These are phyloP conservation scores for Drosophila arawakana DNA, from an alignment of 1,140 invertebrate species.

Conservation along the genomic window DNA sequence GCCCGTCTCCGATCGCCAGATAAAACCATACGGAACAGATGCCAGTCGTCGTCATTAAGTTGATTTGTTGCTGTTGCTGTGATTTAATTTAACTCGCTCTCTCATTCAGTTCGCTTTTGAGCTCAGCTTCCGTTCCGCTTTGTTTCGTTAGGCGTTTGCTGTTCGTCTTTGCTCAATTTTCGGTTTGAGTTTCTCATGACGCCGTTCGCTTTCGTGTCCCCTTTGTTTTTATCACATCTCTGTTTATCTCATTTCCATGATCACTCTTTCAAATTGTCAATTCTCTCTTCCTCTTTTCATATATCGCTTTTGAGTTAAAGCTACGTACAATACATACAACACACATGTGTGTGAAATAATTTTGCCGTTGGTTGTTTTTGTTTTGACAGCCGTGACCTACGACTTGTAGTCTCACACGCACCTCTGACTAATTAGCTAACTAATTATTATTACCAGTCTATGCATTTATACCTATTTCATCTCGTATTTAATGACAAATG, in stretches of 20 bases:
- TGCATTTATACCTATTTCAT: background rate
- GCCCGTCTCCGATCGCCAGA: slow-evolving; percentile 30
- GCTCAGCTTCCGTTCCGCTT: slow-evolving; percentile 66
- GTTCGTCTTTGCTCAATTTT: slow-evolving; percentile 23
- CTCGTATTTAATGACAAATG: background rate
- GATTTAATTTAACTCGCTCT: slow-evolving; percentile 66
- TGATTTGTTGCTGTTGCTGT: slow-evolving; percentile 58
- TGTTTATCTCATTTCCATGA: slow-evolving; percentile 40
- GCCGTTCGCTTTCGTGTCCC: background rate
- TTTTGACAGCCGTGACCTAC: slow-evolving; percentile 34
- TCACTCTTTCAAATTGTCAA: slow-evolving; percentile 17
- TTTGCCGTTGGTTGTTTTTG: slow-evolving; percentile 1
- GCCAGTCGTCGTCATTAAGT: slow-evolving; percentile 64
- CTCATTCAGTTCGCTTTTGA: slow-evolving; percentile 53
- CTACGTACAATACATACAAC: background rate
- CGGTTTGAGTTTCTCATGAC: slow-evolving; percentile 23
- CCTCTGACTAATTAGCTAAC: slow-evolving; percentile 24
- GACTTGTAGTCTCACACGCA: slow-evolving; percentile 36
- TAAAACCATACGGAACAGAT: slow-evolving; percentile 53
- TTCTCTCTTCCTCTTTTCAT: slow-evolving; percentile 5
- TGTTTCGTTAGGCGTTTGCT: slow-evolving; percentile 30
- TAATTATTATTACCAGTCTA: background rate
- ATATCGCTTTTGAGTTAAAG: slow-evolving; percentile 1
- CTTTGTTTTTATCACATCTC: slow-evolving; percentile 35
- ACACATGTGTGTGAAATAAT: slow-evolving; percentile 11